Conservation (phyloP, 2,797 vertebrate species). For the Muscicapa striata region DNA sequence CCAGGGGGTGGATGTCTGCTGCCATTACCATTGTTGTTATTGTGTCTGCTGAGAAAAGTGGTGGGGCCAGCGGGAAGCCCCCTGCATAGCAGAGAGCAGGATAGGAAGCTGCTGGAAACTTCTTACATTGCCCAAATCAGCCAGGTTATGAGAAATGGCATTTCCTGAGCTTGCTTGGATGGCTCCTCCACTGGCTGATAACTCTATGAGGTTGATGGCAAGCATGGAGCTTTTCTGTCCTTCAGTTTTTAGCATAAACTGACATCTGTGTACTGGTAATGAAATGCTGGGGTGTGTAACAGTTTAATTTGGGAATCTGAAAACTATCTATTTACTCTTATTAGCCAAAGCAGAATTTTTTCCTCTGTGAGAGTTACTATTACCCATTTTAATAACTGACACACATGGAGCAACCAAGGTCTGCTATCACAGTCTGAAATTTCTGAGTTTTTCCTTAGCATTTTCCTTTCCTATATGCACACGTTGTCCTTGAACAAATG, state of each 20-base stretch:
- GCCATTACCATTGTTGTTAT: slow-evolving; percentile 41
- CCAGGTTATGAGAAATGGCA: background rate
- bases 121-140: background rate
- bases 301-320: background rate
- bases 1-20: background rate
- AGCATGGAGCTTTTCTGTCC: background rate
- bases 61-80: background rate
- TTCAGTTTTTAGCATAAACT: background rate
- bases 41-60: background rate
- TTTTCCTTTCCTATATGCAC: background rate
- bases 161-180: background rate
- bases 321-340: background rate
- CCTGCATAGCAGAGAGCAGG: background rate
- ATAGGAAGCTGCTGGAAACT: background rate
- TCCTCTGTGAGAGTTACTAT: background rate
- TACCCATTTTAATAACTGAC: background rate
- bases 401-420: background rate
- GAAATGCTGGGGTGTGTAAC: background rate
- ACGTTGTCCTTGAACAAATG: background rate
- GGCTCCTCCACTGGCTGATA: background rate
- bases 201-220: background rate
- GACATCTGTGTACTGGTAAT: background rate
- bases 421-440: background rate
- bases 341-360: background rate
- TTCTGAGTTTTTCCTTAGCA: background rate